A percentile compares a stretch with the other conserved stretches of the same genome.
These are phyloP conservation scores for Pseudococcus jackbeardsleyi DNA, from an alignment of 2,888 invertebrate genomes.

Conservation along the genomic window DNA sequence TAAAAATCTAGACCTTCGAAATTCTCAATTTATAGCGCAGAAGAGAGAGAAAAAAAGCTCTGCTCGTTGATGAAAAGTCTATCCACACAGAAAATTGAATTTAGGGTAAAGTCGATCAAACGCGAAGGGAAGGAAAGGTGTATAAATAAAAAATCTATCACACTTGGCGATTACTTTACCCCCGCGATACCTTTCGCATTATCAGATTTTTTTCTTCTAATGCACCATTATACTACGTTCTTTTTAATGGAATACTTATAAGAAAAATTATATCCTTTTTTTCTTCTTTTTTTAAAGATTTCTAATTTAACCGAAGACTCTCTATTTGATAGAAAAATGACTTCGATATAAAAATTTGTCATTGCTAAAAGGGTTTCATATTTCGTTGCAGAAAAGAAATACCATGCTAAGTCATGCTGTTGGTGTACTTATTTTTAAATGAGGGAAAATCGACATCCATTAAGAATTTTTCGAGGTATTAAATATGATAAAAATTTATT, in stretches of 20 bases:
- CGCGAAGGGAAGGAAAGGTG: conserved; percentile 28
- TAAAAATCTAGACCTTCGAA: conserved; percentile 49
- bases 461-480: neutral
- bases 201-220: conserved; percentile 22
- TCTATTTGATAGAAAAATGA: conserved; percentile 5
- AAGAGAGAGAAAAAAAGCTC: neutral
- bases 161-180: conserved; percentile 50
- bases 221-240: neutral
- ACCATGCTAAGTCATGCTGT: neutral
- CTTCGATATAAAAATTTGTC: neutral
- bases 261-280: conserved; percentile 20
- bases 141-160: conserved; percentile 52
- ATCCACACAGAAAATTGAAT: conserved; percentile 52
- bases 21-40: conserved; percentile 26
- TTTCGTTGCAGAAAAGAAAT: neutral
- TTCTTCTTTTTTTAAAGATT: neutral
- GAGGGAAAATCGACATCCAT: neutral
- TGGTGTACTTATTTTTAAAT: neutral
- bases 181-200: conserved; percentile 5
- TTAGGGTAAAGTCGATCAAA: conserved; percentile 42
- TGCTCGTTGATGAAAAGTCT: conserved; percentile 41
- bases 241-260: conserved; percentile 29
- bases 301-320: conserved; percentile 19
- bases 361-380: neutral
- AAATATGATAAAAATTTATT: neutral